Evolutionary conservation across 2,113 vertebrate genomes (phyloP), one percentile per base, ranked within the genome.

Genomic region (Eulemur macaco): DNA sequence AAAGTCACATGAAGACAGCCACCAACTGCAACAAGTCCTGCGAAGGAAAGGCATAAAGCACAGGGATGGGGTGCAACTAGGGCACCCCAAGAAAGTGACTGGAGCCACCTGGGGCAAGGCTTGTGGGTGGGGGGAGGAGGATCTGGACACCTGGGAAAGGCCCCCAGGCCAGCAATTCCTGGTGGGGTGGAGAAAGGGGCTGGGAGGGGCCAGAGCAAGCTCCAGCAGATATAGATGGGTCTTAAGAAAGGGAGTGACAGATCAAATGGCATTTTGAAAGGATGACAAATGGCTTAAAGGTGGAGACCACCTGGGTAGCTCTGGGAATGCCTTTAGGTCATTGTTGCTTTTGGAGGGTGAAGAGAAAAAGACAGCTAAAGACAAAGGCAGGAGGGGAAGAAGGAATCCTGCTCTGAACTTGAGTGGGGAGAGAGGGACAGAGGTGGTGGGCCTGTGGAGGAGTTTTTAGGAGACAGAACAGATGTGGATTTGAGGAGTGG

Each of bases 381-480:
- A 2, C 17, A 58, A 71, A 54, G 11, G 64, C 23, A 0, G 23
- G 12, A 54, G n/a, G 5, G 3, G 6, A 0, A 64, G 47, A 63
- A 27, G 47, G 12, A 54, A 23, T 1, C 4, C 8, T 1, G 17
- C 18, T n/a, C 7, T 42, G 81, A 29, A 42, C 52, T 14, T 10
- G 34, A 45, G 37, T 63, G 10, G 39, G 25, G 52, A 4, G 63
- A 74, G 47, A 21, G 11, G 12, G 63, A 31, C n/a, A 21, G 39
- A 85, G 68, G 23, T 4, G 0, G 42, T 60, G 37, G 20, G 6
- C 37, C 37, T 73, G 3, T 18, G 5, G 9, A 39, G 34, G 39
- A 34, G 52, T 45, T 60, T 18, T 69, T 27, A 82, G 66, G 54
- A 54, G 47, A n/a, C 27, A 15, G 52, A 42, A 52, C 39, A 74